Evolutionary conservation across 2,888 invertebrate genomes (phyloP), one percentile per base, ranked within the genome.

Genomic region (Melinaea marsaeus): DNA sequence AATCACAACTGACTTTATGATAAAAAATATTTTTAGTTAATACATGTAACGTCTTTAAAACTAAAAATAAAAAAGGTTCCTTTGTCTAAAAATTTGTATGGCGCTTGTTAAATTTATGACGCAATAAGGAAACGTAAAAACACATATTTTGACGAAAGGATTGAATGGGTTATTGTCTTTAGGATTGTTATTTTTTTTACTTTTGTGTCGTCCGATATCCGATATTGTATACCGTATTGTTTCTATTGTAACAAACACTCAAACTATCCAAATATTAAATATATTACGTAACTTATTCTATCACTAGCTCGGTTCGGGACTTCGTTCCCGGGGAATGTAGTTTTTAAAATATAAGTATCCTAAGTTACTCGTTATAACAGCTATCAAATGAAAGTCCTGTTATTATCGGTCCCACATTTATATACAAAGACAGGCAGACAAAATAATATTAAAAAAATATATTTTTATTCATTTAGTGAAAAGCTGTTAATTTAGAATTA

Each of bases 61-160:
- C 62, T 66, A 65, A 57, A 62, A 55, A 48, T 66, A 64, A 68
- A 68, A 65, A 67, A 58, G 58, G 61, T 57, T n/a, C 55, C 55
- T 63, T 69, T 67, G 75, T 75, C 73, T 63, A 65, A 66, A 75
- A 72, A 75, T 78, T 78, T 81, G 76, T 82, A 78, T 76, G 80
- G 75, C 79, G 74, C 79, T 80, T 78, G 81, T 81, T 72, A 79
- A 83, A 88, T 90, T 90, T 90, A 90, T 77, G 86, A 79, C 65
- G 82, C 86, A 89, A 90, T 89, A 89, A 90, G 90, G 90, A 90
- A 90, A 85, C 88, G 83, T 83, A 80, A 78, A 42, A 74, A 76
- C 75, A 78, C 78, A 85, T 88, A 84, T 86, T 86, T 88, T 86
- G 84, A 88, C 84, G 88, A 88, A 90, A 89, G 90, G 88, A 85